Evolutionary conservation across 1,140 invertebrate genomes (phyloP).

Genomic region (Heliconius congener): DNA sequence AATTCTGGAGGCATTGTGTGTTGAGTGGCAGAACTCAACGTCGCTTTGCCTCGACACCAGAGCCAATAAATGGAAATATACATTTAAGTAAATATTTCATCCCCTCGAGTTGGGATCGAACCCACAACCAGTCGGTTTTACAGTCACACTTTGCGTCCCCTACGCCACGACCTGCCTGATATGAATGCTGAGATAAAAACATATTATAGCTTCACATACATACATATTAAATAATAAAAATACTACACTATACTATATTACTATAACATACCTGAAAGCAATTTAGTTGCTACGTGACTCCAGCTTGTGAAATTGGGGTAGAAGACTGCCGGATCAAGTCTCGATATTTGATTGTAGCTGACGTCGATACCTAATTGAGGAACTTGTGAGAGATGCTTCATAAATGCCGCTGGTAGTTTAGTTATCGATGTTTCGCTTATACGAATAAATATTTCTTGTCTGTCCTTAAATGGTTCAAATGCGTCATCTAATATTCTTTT

Average conservation of each 20-base stretch:
- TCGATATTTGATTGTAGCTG: slow-evolving; percentile 90
- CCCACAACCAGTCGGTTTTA: too few relatives aligned
- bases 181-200: too few relatives aligned
- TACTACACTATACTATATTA: background rate
- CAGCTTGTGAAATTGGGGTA: slow-evolving; percentile 92
- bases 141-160: too few relatives aligned
- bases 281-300: slow-evolving; percentile 91
- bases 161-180: too few relatives aligned
- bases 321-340: slow-evolving; percentile 89
- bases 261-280: slow-evolving; percentile 85
- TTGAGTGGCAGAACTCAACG: too few relatives aligned
- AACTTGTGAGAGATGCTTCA: slow-evolving; percentile 88
- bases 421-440: slow-evolving; percentile 89
- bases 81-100: too few relatives aligned
- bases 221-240: too few relatives aligned
- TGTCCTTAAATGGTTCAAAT: slow-evolving; percentile 84
- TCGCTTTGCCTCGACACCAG: too few relatives aligned
- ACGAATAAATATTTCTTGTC: slow-evolving; percentile 87
- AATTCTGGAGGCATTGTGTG: too few relatives aligned
- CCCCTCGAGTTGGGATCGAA: too few relatives aligned
- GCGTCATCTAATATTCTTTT: slow-evolving; percentile 87
- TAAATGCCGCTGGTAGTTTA: slow-evolving; percentile 89
- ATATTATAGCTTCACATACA: too few relatives aligned
- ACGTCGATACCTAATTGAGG: slow-evolving; percentile 91
- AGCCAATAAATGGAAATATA: too few relatives aligned